These are phyloP conservation scores for Isoperla grammatica DNA, from an alignment of 2,888 invertebrate genomes.

Conservation along the genomic window DNA sequence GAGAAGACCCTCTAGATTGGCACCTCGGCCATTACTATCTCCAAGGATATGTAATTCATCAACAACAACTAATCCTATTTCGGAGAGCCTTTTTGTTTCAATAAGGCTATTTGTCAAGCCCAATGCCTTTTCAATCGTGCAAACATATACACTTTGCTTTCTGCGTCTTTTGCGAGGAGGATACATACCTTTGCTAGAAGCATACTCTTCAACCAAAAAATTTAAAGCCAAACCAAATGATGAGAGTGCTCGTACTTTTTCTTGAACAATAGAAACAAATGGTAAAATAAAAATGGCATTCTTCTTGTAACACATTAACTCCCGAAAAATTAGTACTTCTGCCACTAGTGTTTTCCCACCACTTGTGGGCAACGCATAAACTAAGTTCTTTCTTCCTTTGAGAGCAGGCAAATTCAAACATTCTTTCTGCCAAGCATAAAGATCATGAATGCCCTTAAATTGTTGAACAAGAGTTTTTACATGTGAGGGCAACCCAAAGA, in stretches of 20 bases:
- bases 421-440: constrained; percentile 95
- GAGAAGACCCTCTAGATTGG: constrained; percentile 74
- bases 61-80: constrained; percentile 73
- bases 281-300: constrained; percentile 89
- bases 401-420: constrained; percentile 77
- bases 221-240: constrained; percentile 82
- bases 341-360: constrained; percentile 97
- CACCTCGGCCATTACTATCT: constrained; percentile 74
- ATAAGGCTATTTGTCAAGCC: constrained; percentile 80
- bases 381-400: constrained; percentile 66
- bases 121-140: constrained; percentile 92
- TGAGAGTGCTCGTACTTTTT: constrained; percentile 83
- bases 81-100: constrained; percentile 65
- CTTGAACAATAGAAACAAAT: constrained; percentile 94
- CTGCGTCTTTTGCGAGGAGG: constrained; percentile 75
- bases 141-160: constrained; percentile 78
- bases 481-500: constrained; percentile 72
- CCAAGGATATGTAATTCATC: constrained; percentile 94
- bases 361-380: constrained; percentile 92
- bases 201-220: constrained; percentile 93
- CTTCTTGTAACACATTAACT: constrained; percentile 70
- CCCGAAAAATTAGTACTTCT: constrained; percentile 85
- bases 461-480: constrained; percentile 65
- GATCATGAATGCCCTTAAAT: constrained; percentile 69
- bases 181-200: constrained; percentile 78